Conservation (phyloP, 2,797 vertebrate genomes). For the Petrocephalus schoutedeni region DNA sequence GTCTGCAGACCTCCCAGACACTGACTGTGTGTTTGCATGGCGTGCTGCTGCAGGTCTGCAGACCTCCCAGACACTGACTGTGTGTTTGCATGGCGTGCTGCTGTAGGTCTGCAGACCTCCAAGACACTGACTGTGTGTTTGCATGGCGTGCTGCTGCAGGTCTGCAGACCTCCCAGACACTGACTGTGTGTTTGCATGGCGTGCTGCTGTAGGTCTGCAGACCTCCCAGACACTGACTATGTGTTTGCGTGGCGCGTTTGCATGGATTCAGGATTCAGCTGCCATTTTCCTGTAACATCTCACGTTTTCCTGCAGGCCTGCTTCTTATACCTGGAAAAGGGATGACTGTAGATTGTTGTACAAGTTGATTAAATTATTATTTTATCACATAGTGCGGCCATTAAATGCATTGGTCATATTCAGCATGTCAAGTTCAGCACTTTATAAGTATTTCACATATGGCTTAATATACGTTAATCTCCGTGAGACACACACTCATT, state of each 20-base stretch:
- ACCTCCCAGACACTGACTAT: neutral
- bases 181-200: neutral
- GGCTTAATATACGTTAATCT: neutral
- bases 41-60: no score
- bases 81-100: no score
- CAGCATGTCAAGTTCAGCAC: neutral
- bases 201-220: neutral
- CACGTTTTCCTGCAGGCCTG: neutral
- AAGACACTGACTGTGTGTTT: no score
- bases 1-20: no score
- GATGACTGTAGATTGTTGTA: neutral
- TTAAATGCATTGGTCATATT: neutral
- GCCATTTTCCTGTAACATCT: neutral
- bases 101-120: no score
- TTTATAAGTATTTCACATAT: neutral
- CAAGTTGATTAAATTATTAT: neutral
- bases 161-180: neutral
- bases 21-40: no score
- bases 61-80: no score
- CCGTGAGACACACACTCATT: neutral
- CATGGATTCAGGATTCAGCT: neutral
- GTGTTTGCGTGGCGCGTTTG: neutral
- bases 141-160: no score
- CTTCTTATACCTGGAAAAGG: neutral
- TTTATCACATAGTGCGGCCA: neutral